Evolutionary conservation across 2,888 invertebrate genomes (phyloP).

Genomic region (Dasysyrphus tricinctus): DNA sequence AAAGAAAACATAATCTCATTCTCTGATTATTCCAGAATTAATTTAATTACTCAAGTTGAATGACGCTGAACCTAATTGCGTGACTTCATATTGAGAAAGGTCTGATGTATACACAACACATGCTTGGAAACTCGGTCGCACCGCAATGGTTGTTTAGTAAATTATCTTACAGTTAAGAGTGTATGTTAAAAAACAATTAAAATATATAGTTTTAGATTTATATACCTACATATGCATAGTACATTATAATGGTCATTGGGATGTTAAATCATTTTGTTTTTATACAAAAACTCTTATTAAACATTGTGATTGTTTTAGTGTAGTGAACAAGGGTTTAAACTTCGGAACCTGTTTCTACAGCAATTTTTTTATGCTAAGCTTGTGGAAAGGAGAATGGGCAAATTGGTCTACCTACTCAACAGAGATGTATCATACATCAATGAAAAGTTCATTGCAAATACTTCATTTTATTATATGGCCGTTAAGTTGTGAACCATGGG

Average conservation of each 20-base stretch:
- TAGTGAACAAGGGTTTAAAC: not conserved
- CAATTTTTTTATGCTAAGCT: not conserved
- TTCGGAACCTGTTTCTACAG: not conserved
- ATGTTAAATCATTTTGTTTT: not conserved
- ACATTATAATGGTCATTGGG: conserved; percentile 1
- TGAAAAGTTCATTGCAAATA: too few species aligned
- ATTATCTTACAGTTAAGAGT: not conserved
- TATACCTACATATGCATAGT: too few species aligned
- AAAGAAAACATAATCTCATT: not conserved
- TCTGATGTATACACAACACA: not conserved
- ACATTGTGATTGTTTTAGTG: not conserved
- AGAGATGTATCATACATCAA: too few species aligned
- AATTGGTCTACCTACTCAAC: too few species aligned
- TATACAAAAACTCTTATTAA: not conserved
- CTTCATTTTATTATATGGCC: too few species aligned
- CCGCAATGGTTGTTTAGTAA: not conserved
- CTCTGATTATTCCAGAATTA: conserved; percentile 44
- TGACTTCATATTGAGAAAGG: conserved; percentile 47
- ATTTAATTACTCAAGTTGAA: conserved; percentile 46
- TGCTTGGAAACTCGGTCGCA: not conserved
- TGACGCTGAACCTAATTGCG: conserved; percentile 39
- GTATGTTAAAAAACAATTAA: not conserved
- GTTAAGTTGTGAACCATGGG: too few species aligned
- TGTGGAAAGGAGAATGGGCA: not conserved
- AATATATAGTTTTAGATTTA: not conserved